Evolutionary conservation across 2,888 invertebrate genomes (phyloP).

Genomic region (Idaea biselata): DNA sequence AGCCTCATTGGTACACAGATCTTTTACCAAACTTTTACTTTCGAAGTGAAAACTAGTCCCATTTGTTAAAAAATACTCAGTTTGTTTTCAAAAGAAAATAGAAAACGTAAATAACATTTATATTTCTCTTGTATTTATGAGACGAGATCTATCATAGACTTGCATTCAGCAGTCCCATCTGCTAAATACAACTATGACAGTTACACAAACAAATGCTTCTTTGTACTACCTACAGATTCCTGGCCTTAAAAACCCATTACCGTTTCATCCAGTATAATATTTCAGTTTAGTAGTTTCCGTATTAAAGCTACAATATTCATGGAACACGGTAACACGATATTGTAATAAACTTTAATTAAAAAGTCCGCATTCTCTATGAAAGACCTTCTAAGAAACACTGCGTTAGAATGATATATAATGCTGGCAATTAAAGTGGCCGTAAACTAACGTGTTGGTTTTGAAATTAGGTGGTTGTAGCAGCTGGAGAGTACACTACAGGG

Average conservation of each 20-base stretch:
- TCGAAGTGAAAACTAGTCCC: background rate
- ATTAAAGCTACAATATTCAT: background rate
- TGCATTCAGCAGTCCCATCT: background rate
- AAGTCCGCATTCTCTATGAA: background rate
- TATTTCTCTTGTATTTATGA: background rate
- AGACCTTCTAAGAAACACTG: background rate
- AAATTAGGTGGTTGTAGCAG: constrained; percentile 86
- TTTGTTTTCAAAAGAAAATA: background rate
- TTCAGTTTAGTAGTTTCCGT: background rate
- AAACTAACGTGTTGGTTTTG: background rate
- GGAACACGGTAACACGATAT: background rate
- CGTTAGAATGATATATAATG: background rate
- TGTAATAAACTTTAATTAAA: background rate
- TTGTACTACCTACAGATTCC: background rate
- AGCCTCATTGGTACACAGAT: too few species aligned
- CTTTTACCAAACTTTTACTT: background rate
- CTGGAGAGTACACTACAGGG: constrained; percentile 91
- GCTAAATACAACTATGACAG: background rate
- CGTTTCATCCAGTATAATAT: background rate
- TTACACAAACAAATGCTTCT: background rate
- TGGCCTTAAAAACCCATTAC: background rate
- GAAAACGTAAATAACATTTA: background rate
- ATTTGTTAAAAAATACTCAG: background rate
- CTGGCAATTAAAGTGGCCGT: background rate
- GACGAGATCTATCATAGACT: background rate